Percentiles rank a stretch among this genome's conserved stretches.
phyloP scores from a whole-genome alignment of 1,140 invertebrate genomes.

The Cotesia chilonis region DNA sequence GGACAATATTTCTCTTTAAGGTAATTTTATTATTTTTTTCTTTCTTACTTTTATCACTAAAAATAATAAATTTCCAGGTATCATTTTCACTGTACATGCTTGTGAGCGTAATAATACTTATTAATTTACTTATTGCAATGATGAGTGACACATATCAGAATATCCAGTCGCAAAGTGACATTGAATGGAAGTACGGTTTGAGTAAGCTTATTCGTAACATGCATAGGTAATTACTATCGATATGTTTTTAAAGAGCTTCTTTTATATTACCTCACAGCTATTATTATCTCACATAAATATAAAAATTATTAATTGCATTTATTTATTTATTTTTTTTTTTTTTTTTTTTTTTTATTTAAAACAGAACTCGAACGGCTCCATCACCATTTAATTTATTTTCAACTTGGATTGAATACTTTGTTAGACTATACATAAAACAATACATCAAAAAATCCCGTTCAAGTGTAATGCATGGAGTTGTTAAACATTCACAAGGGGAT shows the following conservation, averaged over 20 bases:
- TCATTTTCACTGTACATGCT: constrained; percentile 84
- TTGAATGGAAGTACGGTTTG: constrained; percentile 99
- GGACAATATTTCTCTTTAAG: constrained; percentile 85
- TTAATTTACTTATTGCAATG: constrained; percentile 99
- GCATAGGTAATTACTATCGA: constrained; percentile 71
- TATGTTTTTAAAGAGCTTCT: background rate
- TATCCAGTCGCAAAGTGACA: constrained; percentile 98
- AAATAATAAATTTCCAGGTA: constrained; percentile 45
- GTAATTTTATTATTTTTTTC: constrained; percentile 68
- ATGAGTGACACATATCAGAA: constrained; percentile 99
- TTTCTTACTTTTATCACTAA: background rate
- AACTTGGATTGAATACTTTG: constrained; percentile 85
- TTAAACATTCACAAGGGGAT: constrained; percentile 32
- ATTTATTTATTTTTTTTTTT: too few species aligned
- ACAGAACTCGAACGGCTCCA: constrained; percentile 91
- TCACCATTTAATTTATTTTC: constrained; percentile 96
- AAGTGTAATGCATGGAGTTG: constrained; percentile 50
- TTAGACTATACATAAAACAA: constrained; percentile 63
- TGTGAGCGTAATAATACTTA: constrained; percentile 96
- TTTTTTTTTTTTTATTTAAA: too few species aligned
- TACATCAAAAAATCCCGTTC: constrained; percentile 42
- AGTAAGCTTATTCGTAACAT: constrained; percentile 99
- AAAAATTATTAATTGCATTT: too few species aligned
- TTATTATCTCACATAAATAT: too few species aligned
- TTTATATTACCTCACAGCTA: background rate